A percentile compares a stretch with the other conserved stretches of the same genome.
These are phyloP conservation scores for Mastomys coucha DNA, from an alignment of 2,113 vertebrate genomes.

Conservation along the genomic window DNA sequence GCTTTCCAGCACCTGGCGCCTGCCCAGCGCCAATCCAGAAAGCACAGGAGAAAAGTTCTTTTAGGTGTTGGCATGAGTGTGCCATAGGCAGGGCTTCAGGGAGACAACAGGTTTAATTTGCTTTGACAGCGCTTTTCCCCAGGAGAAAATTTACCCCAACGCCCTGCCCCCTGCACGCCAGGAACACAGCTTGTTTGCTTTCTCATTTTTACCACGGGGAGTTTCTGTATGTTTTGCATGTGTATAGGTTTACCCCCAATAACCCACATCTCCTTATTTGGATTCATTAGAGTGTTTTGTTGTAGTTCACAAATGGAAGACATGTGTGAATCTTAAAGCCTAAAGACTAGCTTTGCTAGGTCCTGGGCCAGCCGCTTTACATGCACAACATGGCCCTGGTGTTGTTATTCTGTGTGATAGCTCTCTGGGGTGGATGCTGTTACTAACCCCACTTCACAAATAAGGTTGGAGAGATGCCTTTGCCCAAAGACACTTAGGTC, in stretches of 20 bases:
- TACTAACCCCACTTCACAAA: not conserved
- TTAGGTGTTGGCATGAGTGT: slow-evolving; percentile 54
- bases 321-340: slow-evolving; percentile 24
- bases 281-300: slow-evolving; percentile 17
- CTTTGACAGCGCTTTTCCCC: slow-evolving; percentile 57
- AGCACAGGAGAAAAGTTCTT: slow-evolving; percentile 59
- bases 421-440: not conserved
- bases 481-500: not conserved
- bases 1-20: slow-evolving; percentile 70
- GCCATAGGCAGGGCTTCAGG: slow-evolving; percentile 15
- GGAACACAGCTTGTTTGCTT: slow-evolving; percentile 41
- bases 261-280: slow-evolving; percentile 4
- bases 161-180: slow-evolving; percentile 16
- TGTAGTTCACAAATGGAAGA: slow-evolving; percentile 35
- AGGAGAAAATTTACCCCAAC: slow-evolving; percentile 45
- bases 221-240: not conserved
- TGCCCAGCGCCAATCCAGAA: slow-evolving; percentile 72
- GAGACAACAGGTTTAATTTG: slow-evolving; percentile 62
- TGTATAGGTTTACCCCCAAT: not conserved
- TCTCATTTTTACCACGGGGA: slow-evolving; percentile 46
- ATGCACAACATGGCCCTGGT: not conserved
- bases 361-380: not conserved
- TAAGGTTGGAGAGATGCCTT: not conserved
- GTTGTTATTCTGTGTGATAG: slow-evolving; percentile 5
- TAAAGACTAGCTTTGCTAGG: not conserved